Conservation (phyloP, 2,797 vertebrate genomes). For the Eremophila alpestris region DNA sequence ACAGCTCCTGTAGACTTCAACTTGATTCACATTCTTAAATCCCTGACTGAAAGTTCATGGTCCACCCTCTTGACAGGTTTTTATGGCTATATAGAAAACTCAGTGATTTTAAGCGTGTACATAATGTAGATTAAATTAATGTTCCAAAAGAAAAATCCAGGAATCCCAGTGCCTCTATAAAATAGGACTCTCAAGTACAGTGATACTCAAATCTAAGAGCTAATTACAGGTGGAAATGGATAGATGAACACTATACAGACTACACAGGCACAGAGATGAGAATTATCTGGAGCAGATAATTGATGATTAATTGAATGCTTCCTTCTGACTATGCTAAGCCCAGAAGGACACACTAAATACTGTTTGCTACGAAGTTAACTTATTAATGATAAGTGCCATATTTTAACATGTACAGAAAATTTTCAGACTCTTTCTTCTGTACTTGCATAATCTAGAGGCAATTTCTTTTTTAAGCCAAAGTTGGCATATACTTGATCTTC, state of each 20-base stretch:
- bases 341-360: background rate
- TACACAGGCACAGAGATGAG: background rate
- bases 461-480: background rate
- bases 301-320: background rate
- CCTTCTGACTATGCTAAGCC: background rate
- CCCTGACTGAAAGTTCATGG: background rate
- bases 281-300: background rate
- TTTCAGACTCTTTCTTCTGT: background rate
- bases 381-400: background rate
- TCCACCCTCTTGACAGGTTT: background rate
- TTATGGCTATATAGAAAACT: background rate
- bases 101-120: background rate
- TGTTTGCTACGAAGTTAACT: background rate
- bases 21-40: background rate
- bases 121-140: background rate
- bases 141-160: background rate
- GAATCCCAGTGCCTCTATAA: background rate
- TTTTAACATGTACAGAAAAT: slow-evolving; percentile 10
- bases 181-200: background rate
- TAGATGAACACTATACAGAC: background rate
- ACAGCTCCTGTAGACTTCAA: background rate
- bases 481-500: slow-evolving; percentile 26
- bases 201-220: background rate
- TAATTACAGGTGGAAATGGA: background rate
- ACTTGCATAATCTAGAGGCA: background rate